These are phyloP conservation scores for Ammodytes dubius DNA, from an alignment of 2,113 vertebrate species.

Conservation along the genomic window DNA sequence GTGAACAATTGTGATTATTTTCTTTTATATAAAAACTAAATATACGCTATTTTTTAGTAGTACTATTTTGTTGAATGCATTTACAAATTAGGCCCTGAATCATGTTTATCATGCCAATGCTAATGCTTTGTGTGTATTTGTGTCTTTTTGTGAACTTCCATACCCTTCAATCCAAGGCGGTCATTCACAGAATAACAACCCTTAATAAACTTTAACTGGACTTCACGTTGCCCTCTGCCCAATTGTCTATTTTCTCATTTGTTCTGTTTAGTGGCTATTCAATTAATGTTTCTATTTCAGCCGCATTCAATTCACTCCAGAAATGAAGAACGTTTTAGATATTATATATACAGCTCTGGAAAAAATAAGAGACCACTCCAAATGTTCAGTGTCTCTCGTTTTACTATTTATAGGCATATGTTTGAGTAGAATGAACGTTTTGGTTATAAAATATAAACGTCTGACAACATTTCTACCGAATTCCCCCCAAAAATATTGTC, in stretches of 20 bases:
- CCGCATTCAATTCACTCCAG: not conserved
- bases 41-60: not conserved
- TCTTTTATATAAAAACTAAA: not conserved
- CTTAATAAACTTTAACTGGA: conserved; percentile 72
- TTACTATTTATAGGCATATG: no score
- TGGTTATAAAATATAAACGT: no score
- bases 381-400: no score
- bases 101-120: not conserved
- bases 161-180: not conserved
- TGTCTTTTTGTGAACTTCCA: not conserved
- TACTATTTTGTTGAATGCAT: conserved; percentile 8
- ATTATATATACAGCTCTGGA: no score
- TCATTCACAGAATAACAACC: conserved; percentile 26
- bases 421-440: no score
- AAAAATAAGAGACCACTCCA: no score
- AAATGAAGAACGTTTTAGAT: not conserved
- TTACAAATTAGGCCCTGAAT: not conserved
- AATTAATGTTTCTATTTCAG: conserved; percentile 6
- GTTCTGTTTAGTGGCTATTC: conserved; percentile 23
- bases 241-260: conserved; percentile 56
- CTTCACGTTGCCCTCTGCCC: conserved; percentile 19
- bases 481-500: no score
- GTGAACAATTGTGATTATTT: not conserved
- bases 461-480: no score
- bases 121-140: not conserved